phyloP scores from a whole-genome alignment of 2,113 vertebrate species.

The Siphamia tubifer region DNA sequence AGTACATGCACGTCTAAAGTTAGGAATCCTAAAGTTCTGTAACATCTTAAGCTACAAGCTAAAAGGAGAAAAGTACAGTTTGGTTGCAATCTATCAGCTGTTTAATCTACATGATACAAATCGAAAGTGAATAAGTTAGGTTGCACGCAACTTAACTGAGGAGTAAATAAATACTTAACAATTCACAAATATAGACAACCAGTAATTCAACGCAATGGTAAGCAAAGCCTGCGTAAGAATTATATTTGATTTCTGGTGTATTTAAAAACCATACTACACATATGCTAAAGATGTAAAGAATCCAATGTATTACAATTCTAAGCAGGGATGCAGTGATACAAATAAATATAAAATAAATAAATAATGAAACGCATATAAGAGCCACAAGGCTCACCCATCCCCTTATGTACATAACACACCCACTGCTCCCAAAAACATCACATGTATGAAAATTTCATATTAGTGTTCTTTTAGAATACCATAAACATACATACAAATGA shows the following conservation, averaged over 20 bases:
- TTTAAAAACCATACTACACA: conserved; percentile 41
- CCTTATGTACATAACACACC: conserved; percentile 66
- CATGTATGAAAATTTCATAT: conserved; percentile 63
- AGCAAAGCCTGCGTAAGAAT: conserved; percentile 49
- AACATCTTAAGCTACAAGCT: conserved; percentile 61
- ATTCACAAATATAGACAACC: conserved; percentile 73
- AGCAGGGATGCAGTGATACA: conserved; percentile 59
- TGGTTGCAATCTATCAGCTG: conserved; percentile 58
- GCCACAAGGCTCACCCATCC: conserved; percentile 43
- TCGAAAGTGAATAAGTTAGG: conserved; percentile 71
- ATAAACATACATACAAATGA: conserved; percentile 73
- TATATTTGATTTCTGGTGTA: conserved; percentile 60
- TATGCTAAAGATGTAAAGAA: conserved; percentile 45
- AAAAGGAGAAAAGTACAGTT: conserved; percentile 60
- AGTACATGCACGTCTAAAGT: conserved; percentile 76
- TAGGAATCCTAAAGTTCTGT: conserved; percentile 53
- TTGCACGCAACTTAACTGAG: conserved; percentile 61
- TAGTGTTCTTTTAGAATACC: conserved; percentile 70
- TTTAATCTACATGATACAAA: conserved; percentile 62
- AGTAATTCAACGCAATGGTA: conserved; percentile 56
- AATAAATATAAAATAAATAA: conserved; percentile 82
- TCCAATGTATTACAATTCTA: conserved; percentile 58
- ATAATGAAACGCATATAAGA: conserved; percentile 64
- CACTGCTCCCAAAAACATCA: conserved; percentile 54
- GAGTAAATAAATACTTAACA: conserved; percentile 75